phyloP scores from a whole-genome alignment of 2,113 vertebrate species.

The Copsychus sechellarum region DNA sequence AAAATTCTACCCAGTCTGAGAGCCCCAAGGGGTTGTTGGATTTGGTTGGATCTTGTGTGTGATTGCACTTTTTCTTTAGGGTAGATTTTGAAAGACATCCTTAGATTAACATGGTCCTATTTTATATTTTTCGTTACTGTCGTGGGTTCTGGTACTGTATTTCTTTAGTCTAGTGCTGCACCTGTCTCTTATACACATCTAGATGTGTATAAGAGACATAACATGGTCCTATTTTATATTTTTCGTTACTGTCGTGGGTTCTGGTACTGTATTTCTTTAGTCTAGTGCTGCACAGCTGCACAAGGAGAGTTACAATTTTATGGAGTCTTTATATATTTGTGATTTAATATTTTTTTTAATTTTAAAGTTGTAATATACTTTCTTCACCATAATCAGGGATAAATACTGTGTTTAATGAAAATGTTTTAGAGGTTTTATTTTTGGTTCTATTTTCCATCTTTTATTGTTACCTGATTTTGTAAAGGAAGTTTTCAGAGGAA shows the following conservation, averaged over 20 bases:
- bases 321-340: not conserved
- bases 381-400: not conserved
- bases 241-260: not conserved
- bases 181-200: too few relatives aligned
- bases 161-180: not conserved
- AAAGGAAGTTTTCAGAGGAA: not conserved
- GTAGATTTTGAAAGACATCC: not conserved
- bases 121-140: not conserved
- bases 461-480: not conserved
- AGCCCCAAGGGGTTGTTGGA: not conserved
- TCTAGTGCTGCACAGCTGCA: not conserved
- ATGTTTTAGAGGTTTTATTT: rapidly evolving
- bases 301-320: not conserved
- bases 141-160: not conserved
- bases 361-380: not conserved
- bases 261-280: not conserved
- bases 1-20: not conserved
- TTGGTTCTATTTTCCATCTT: not conserved
- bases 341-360: not conserved
- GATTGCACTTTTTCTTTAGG: not conserved
- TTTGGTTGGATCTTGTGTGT: not conserved
- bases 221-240: not conserved
- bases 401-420: not conserved
- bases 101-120: not conserved
- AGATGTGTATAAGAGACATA: too few relatives aligned